Percentiles rank a stretch among this genome's conserved stretches.
These are phyloP conservation scores for Macrocentrus cingulum DNA, from an alignment of 1,140 invertebrate species.

Conservation along the genomic window DNA sequence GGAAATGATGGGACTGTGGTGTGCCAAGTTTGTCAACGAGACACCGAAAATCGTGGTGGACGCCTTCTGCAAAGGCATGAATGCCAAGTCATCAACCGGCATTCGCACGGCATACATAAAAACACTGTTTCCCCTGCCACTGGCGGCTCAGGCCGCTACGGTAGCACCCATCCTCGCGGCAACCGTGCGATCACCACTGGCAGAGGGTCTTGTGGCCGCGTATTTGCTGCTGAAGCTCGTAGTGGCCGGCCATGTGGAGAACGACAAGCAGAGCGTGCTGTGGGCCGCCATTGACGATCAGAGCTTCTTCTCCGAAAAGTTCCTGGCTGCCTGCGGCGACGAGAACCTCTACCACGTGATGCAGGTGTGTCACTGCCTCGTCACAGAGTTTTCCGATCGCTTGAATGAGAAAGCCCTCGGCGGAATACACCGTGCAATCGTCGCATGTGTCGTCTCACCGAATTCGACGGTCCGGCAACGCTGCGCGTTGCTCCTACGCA, in stretches of 20 bases:
- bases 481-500: conserved; percentile 44
- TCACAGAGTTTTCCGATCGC: conserved; percentile 64
- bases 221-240: conserved; percentile 72
- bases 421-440: conserved; percentile 64
- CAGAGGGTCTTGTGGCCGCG: conserved; percentile 78
- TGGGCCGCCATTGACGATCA: conserved; percentile 78
- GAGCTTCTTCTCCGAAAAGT: conserved; percentile 81
- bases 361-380: conserved; percentile 65
- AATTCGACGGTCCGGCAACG: conserved; percentile 45
- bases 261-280: conserved; percentile 61
- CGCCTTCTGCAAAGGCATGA: conserved; percentile 79
- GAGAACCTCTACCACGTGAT: conserved; percentile 68
- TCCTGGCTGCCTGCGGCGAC: conserved; percentile 69
- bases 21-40: conserved; percentile 66
- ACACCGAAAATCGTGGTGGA: conserved; percentile 73
- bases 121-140: conserved; percentile 41
- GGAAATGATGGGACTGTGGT: conserved; percentile 81
- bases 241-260: conserved; percentile 60
- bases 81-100: conserved; percentile 74
- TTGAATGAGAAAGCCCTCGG: conserved; percentile 60
- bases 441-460: conserved; percentile 64
- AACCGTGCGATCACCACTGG: conserved; percentile 62
- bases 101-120: conserved; percentile 74
- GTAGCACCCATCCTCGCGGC: conserved; percentile 46
- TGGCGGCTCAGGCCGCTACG: conserved; percentile 34